Conservation (phyloP, 2,888 invertebrate species). For the Chalcosyrphus nemorum region DNA sequence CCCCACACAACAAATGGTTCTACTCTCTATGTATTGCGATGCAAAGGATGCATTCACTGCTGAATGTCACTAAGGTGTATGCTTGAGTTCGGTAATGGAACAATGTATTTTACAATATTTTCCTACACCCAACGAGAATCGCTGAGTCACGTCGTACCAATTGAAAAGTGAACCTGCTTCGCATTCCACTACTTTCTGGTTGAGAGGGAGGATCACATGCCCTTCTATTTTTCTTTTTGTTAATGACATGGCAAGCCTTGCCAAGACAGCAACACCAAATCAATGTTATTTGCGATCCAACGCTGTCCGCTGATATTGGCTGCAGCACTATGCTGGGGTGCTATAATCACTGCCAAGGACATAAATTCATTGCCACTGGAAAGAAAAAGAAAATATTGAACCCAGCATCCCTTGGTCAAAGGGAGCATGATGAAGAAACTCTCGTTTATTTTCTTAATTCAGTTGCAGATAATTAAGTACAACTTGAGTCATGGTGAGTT, state of each 20-base stretch:
- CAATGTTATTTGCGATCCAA: slow-evolving; percentile 39
- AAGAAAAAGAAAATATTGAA: neutral
- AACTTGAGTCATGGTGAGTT: neutral
- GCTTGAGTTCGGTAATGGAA: no score
- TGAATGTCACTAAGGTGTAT: neutral
- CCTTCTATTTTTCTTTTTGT: neutral
- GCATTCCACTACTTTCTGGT: neutral
- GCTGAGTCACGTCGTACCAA: neutral
- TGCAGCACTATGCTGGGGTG: neutral
- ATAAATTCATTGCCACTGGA: slow-evolving; percentile 6
- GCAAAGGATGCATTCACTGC: neutral
- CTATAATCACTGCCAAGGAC: slow-evolving; percentile 32
- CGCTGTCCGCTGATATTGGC: slow-evolving; percentile 7
- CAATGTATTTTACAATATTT: no score
- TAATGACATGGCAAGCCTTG: neutral
- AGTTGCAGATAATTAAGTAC: slow-evolving; percentile 22
- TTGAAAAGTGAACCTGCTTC: neutral
- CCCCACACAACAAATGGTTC: neutral
- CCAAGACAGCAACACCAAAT: slow-evolving; percentile 20
- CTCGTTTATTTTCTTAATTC: slow-evolving; percentile 20
- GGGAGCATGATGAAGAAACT: neutral
- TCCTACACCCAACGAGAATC: neutral
- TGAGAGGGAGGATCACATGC: neutral
- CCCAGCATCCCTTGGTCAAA: neutral
- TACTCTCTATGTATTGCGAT: neutral